Percentiles rank a stretch among this genome's conserved stretches.
These are phyloP conservation scores for Silurus aristotelis DNA, from an alignment of 2,797 vertebrate species.

Conservation along the genomic window DNA sequence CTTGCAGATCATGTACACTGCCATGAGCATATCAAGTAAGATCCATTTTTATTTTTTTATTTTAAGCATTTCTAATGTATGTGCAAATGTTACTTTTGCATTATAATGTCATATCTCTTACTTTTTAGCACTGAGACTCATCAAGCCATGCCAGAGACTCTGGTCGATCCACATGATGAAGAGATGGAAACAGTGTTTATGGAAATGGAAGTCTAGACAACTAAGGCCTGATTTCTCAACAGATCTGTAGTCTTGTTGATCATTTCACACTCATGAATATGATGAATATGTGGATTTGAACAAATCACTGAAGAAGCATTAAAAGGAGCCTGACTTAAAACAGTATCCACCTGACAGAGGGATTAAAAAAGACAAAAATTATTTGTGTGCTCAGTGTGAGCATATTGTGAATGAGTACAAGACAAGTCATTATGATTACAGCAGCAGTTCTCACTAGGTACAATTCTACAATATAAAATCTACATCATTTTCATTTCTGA, in stretches of 20 bases:
- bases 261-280: background rate
- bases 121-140: conserved; percentile 17
- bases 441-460: background rate
- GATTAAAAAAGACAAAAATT: background rate
- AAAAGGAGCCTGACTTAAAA: background rate
- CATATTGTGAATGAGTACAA: background rate
- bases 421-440: background rate
- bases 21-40: conserved; percentile 32
- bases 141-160: background rate
- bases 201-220: conserved; percentile 31
- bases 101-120: background rate
- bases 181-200: conserved; percentile 20
- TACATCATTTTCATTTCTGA: background rate
- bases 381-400: background rate
- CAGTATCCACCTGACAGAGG: background rate
- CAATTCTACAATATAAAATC: background rate
- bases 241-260: background rate
- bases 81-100: background rate
- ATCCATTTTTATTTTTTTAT: background rate
- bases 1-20: background rate
- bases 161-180: background rate
- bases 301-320: background rate
- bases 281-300: background rate
- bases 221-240: background rate
- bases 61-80: conserved; percentile 1